Conservation (phyloP, 2,797 vertebrate genomes). For the Valencia hispanica region DNA sequence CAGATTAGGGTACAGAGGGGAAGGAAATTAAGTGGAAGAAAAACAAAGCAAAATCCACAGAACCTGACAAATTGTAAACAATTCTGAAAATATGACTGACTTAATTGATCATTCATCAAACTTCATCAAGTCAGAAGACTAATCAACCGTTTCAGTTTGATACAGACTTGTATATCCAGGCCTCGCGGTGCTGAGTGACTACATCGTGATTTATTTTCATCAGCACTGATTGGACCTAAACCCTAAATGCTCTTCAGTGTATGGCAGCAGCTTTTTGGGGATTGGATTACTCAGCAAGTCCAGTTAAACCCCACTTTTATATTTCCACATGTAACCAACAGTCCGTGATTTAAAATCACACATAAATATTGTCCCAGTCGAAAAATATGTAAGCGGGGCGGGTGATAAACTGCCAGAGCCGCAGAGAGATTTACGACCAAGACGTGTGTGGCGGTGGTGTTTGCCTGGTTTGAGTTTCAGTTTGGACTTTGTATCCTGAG, state of each 20-base stretch:
- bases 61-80: no score
- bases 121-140: slow-evolving; percentile 16
- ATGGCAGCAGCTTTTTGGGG: not conserved
- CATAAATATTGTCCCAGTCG: slow-evolving; percentile 1
- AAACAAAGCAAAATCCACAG: no score
- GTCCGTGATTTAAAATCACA: not conserved
- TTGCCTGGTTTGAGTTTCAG: slow-evolving; percentile 33
- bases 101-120: not conserved
- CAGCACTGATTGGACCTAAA: slow-evolving; percentile 32
- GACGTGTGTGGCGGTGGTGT: slow-evolving; percentile 29
- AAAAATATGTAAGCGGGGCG: slow-evolving; percentile 9
- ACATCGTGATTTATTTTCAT: slow-evolving; percentile 44
- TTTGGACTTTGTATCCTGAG: not conserved
- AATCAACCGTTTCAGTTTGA: slow-evolving; percentile 14
- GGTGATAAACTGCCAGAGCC: not conserved
- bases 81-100: not conserved
- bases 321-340: not conserved
- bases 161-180: slow-evolving; percentile 6
- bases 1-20: no score
- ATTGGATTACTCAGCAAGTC: not conserved
- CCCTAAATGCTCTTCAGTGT: slow-evolving; percentile 38
- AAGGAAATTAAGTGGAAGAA: no score
- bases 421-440: slow-evolving; percentile 29
- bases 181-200: slow-evolving; percentile 36
- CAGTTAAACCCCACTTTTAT: no score